Conservation (phyloP, 2,888 invertebrate genomes). For the Eurytoma adleriae region DNA sequence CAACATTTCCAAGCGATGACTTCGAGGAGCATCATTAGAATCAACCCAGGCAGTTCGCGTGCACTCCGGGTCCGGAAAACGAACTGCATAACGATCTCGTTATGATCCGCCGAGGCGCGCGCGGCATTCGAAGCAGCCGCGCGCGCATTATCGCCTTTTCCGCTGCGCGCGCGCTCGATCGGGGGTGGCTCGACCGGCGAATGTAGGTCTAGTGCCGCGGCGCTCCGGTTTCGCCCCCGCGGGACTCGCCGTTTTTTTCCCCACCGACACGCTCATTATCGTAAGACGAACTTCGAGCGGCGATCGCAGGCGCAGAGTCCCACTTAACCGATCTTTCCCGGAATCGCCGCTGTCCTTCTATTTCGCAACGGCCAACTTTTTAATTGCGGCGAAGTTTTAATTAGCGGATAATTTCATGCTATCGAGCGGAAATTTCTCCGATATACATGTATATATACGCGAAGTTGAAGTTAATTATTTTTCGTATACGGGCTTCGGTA, state of each 20-base stretch:
- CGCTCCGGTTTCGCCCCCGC: neutral
- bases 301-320: neutral
- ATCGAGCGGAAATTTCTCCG: too few relatives aligned
- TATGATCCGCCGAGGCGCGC: slow-evolving; percentile 21
- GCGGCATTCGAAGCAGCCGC: slow-evolving; percentile 22
- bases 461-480: too few relatives aligned
- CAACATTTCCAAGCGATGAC: neutral
- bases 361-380: neutral
- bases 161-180: neutral
- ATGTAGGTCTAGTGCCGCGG: slow-evolving; percentile 24
- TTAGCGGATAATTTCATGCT: too few relatives aligned
- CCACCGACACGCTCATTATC: slow-evolving; percentile 27
- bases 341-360: neutral
- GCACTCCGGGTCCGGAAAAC: too few relatives aligned
- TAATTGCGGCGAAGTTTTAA: too few relatives aligned
- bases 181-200: neutral
- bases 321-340: neutral
- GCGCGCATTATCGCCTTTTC: slow-evolving; percentile 29
- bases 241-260: neutral
- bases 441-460: too few relatives aligned
- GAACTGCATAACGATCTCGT: slow-evolving; percentile 40
- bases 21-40: too few relatives aligned
- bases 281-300: slow-evolving; percentile 36
- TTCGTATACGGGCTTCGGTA: too few relatives aligned
- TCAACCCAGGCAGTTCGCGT: too few relatives aligned